phyloP scores from a whole-genome alignment of 2,113 vertebrate species.

The Malaclemys terrapin region DNA sequence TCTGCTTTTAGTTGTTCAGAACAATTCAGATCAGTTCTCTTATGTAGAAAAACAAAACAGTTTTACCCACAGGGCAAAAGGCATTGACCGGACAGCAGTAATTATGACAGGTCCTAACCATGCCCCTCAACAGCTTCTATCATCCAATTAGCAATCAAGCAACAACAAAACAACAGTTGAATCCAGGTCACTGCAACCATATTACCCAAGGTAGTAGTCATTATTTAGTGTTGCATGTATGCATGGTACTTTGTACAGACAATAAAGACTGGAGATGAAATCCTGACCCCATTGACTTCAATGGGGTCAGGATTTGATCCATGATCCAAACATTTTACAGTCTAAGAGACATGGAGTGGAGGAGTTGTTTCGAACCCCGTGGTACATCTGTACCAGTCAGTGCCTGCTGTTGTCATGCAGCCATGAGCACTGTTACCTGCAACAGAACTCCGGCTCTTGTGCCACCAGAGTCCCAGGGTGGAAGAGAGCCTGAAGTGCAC shows the following conservation, averaged over 20 bases:
- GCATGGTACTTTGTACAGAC: rapidly evolving
- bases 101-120: background rate
- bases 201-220: rapidly evolving
- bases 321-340: rapidly evolving
- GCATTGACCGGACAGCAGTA: background rate
- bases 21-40: rapidly evolving
- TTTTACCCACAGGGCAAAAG: background rate
- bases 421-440: rapidly evolving
- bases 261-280: background rate
- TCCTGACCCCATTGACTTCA: rapidly evolving
- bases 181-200: background rate
- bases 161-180: rapidly evolving
- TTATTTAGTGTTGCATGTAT: background rate
- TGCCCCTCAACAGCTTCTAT: rapidly evolving
- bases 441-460: rapidly evolving
- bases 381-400: background rate
- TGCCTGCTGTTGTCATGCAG: background rate
- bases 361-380: rapidly evolving
- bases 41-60: rapidly evolving
- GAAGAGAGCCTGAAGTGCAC: background rate
- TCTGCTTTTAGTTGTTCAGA: background rate
- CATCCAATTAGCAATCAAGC: background rate
- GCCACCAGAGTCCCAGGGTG: rapidly evolving
- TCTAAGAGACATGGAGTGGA: rapidly evolving
- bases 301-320: background rate